Evolutionary conservation across 2,888 invertebrate species (phyloP).

Genomic region (Bombylius discolor): DNA sequence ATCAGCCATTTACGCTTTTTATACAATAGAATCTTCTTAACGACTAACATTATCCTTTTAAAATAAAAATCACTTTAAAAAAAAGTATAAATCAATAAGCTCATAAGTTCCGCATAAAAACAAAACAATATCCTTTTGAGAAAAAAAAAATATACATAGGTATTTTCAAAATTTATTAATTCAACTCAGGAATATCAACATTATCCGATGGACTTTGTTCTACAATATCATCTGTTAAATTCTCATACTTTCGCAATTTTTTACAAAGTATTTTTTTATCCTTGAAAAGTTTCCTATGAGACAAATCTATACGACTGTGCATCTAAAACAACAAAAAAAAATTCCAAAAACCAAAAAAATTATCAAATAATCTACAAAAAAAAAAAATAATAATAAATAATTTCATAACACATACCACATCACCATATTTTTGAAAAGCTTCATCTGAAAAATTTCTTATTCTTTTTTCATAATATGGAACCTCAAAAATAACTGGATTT

Average conservation of each 20-base stretch:
- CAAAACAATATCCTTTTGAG: too few species aligned
- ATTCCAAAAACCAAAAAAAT: constrained; percentile 4
- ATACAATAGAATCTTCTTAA: too few species aligned
- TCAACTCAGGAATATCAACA: not conserved
- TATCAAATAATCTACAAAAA: not conserved
- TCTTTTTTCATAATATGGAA: not conserved
- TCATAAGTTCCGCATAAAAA: too few species aligned
- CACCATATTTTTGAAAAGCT: constrained; percentile 34
- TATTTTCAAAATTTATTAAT: too few species aligned
- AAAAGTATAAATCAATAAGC: too few species aligned
- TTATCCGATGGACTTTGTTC: not conserved
- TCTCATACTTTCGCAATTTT: not conserved
- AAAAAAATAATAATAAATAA: not conserved
- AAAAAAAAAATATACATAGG: too few species aligned
- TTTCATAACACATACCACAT: constrained; percentile 27
- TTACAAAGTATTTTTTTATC: constrained; percentile 23
- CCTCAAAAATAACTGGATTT: constrained; percentile 9
- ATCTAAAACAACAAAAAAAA: too few species aligned
- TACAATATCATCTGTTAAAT: not conserved
- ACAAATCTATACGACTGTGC: constrained; percentile 21
- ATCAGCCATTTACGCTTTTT: too few species aligned
- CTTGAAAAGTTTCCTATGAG: constrained; percentile 23
- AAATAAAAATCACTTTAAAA: too few species aligned
- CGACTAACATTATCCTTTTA: too few species aligned
- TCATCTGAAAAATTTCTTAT: constrained; percentile 30